Percentiles rank a stretch among this genome's conserved stretches.
These are phyloP conservation scores for Nannoperca australis DNA, from an alignment of 2,797 vertebrate species.

Conservation along the genomic window DNA sequence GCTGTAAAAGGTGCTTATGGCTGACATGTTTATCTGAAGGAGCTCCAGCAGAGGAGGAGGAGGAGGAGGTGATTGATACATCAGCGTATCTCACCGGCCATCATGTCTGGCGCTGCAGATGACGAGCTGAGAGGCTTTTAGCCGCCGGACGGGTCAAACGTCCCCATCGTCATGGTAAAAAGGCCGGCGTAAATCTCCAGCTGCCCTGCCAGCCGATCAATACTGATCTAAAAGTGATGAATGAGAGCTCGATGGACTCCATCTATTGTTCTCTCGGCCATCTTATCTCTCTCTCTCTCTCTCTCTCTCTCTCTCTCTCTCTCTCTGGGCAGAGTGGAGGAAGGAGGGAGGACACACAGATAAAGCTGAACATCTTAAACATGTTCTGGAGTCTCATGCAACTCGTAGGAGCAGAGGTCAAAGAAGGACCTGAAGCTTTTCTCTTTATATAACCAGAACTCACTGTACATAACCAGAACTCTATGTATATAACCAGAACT, in stretches of 20 bases:
- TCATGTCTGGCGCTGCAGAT: slow-evolving; percentile 54
- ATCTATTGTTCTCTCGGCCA: slow-evolving; percentile 41
- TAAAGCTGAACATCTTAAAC: slow-evolving; percentile 35
- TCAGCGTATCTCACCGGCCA: slow-evolving; percentile 60
- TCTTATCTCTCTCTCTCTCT: slow-evolving; percentile 66
- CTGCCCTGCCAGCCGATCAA: slow-evolving; percentile 70
- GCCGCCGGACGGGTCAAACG: slow-evolving; percentile 65
- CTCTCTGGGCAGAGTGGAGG: neutral
- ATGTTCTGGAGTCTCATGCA: neutral
- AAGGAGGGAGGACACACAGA: slow-evolving; percentile 36
- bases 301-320: slow-evolving; percentile 58
- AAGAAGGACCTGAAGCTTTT: neutral
- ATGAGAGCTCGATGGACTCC: slow-evolving; percentile 67
- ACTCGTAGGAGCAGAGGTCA: neutral
- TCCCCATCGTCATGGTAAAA: slow-evolving; percentile 53
- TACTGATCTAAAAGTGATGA: slow-evolving; percentile 80
- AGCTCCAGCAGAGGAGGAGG: slow-evolving; percentile 28
- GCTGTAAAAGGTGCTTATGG: slow-evolving; percentile 70
- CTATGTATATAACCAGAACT: too few relatives aligned
- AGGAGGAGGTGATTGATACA: slow-evolving; percentile 64
- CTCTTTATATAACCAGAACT: too few relatives aligned
- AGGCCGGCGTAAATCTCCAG: slow-evolving; percentile 70
- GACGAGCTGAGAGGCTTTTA: slow-evolving; percentile 70
- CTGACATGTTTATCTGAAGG: slow-evolving; percentile 77
- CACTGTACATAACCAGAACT: neutral